Base-by-base conservation (phyloP, 1,140 invertebrate species). In the Dolichoris vasculosae region DNA sequence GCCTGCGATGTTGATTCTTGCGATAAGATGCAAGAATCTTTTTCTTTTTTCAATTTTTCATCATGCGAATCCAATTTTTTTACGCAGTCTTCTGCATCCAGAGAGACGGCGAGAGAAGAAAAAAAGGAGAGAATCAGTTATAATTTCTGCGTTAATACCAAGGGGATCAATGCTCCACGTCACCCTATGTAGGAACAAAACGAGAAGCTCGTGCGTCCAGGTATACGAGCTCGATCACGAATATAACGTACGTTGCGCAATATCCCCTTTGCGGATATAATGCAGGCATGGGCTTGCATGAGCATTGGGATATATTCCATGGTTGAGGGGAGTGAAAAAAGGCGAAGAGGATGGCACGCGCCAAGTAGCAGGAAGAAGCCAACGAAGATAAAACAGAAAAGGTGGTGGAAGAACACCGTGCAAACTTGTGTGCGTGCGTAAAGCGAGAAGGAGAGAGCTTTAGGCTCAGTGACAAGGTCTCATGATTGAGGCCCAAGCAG, bases 321-420 rank as follows among this genome's bases (percentile, higher is more conserved):
- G 87, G 81, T 78, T 86, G 51, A 87, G 84, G 86, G 86, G 83
- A 86, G 87, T 82, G 84, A 88, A 88, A 88, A 88, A 85, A 90
- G 85, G 55, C n/a, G 73, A 63, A 83, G 88, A 89, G 89, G 90
- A 91, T 90, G 91, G 91, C 91, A 92, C 91, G 91, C 90, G 91
- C 91, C 90, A 90, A 89, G 88, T 55, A 69, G 75, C 79, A 86
- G 76, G 85, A 87, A 59, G 83, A 86, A 86, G 87, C 80, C 81
- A 88, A 85, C 84, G n/a, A 81, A 81, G 63, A 48, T 38, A 86
- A 87, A 89, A 87, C 86, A 88, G 86, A 87, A 85, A 85, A 59
- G 81, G 20, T 38, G 77, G 23, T 20, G 2, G 20, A 23, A 15
- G 51, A 15, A 4, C 1, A 32, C 11, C 4, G 76, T 11, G 55